Base-by-base conservation (phyloP, 2,113 vertebrate genomes). In the Grus americana region DNA sequence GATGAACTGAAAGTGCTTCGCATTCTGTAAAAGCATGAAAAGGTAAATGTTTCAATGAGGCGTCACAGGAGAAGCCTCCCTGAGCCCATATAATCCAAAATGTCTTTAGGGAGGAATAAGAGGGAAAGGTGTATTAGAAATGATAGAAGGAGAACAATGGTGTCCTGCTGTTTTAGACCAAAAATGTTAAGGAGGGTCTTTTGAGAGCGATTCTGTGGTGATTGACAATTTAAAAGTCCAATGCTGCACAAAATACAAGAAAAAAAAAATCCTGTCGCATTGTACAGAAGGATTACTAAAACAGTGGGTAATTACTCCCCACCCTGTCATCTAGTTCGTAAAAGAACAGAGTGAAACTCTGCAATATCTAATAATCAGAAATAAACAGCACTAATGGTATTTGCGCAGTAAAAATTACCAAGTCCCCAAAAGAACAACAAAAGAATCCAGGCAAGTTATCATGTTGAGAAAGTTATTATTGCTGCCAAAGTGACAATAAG, bases 301-400 rank as follows among this genome's bases (percentile, higher is more conserved):
- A 87, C 54, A 24, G 14, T 4, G 32, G 66, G 15, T 81, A 86
- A 95, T 97, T 59, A 68, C 11, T 94, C 59, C 72, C 63, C 22
- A 9, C 52, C 66, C 49, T 92, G 78, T 74, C 54, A 17, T 58
- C 30, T 55, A 36, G 62, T 34, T 86, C 74, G 15, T 61, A 50
- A 81, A 76, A 79, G 83, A 92, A 47, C 23, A 46, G 52, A 70
- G 40, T 8, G 42, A 90, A 93, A 71, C 75, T 79, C 59, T 55
- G 75, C 40, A 70, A 72, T 93, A 79, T 73, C 72, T 93, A 93
- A 91, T 89, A 11, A 85, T 70, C 73, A 79, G 58, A 79, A 94
- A 92, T 65, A 80, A 96, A 50, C n/a, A 85, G 36, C 83, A 26
- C 44, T 68, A 52, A 76, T 71, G 57, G 26, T 79, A 52, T 75